These are phyloP conservation scores for Dasypus novemcinctus DNA, from an alignment of 2,113 vertebrate species.

Conservation along the genomic window DNA sequence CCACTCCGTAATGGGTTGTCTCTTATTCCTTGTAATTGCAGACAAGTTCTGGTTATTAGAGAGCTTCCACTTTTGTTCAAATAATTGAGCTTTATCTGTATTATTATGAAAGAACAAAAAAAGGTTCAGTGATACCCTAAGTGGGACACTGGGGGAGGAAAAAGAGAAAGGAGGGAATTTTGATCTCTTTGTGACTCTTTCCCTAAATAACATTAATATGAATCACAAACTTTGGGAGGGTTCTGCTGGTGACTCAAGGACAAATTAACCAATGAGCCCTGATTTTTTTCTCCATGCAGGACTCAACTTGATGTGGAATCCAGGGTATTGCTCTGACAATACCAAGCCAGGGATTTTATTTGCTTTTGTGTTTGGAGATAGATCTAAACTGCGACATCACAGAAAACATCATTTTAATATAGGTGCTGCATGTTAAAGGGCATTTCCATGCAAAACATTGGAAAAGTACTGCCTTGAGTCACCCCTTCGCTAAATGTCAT, in stretches of 20 bases:
- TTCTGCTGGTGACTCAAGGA: constrained; percentile 76
- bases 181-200: constrained; percentile 75
- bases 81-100: fast-evolving
- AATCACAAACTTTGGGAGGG: constrained; percentile 79
- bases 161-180: background rate
- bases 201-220: constrained; percentile 77
- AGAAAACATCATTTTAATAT: constrained; percentile 43
- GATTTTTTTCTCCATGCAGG: constrained; percentile 76
- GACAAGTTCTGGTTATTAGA: background rate
- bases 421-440: background rate
- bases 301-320: constrained; percentile 81
- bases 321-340: constrained; percentile 72
- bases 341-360: constrained; percentile 74
- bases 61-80: fast-evolving
- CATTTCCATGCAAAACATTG: fast-evolving
- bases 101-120: background rate
- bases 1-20: fast-evolving
- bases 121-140: background rate
- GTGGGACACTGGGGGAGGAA: background rate
- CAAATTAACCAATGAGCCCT: constrained; percentile 69
- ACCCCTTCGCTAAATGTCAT: fast-evolving
- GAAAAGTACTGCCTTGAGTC: background rate
- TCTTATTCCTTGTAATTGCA: fast-evolving
- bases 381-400: constrained; percentile 60
- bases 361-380: constrained; percentile 74